Evolutionary conservation across 2,113 vertebrate genomes (phyloP), one percentile per base, ranked within the genome.

Genomic region (Cyprinodon tularosa): DNA sequence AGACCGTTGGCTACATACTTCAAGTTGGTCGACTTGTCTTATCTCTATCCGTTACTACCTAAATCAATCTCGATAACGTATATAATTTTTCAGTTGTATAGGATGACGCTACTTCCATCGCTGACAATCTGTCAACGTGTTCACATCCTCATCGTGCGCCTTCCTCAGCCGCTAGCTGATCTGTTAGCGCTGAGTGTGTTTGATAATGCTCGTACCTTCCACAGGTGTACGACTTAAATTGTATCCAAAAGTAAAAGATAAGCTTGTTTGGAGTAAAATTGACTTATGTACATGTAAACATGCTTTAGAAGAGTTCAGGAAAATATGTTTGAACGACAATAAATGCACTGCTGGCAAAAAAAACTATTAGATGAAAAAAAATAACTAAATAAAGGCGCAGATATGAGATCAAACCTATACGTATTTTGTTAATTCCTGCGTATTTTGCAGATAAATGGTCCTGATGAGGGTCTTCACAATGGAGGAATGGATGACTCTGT

Each of bases 391-490:
- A 9, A 57, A n/a, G 50, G 50, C 5, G 20, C 20, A 57, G 14
- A 57, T 57, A 15, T 9, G 6, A 57, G 3, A 10, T 57, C 20
- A n/a, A 57, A 10, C n/a, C 17, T 2, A 57, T 8, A 14, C 20
- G 50, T 57, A 57, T 20, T n/a, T 57, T 57, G n/a, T 57, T 57
- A 29, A 29, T 29, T 10, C 50, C 20, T n/a, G 10, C 17, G 50
- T 14, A 57, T 75, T 60, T 60, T 74, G 36, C 85, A 99, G 98
- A 94, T 98, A 2, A 97, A 98, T 0, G 97, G 97, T 5, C 97
- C 97, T 0, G 97, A 99, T 78, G 96, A 97, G 45, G 95, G 96
- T 71, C 94, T 99, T 39, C 97, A 95, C 78, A 99, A 99, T 0
- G 97, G 97, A 4, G 90, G 90, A 3, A 39, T 91, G 60, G 98